Base-by-base conservation (phyloP, 1,140 invertebrate species). In the Drosophila subpulchrella region DNA sequence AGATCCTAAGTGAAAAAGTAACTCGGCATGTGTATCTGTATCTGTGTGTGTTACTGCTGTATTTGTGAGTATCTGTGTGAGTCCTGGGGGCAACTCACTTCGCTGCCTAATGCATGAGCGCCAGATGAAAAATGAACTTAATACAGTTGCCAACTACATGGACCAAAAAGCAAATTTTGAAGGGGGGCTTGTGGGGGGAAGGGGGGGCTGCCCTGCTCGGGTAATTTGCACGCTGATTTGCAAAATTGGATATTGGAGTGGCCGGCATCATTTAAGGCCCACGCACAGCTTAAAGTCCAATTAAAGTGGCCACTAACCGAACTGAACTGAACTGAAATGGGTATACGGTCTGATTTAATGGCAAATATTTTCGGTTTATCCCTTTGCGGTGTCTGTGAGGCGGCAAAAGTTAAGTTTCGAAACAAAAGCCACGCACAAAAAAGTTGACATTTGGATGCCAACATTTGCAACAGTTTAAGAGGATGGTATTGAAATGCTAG, bases 61-160 rank as follows among this genome's bases (percentile, higher is more conserved):
- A 48, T 55, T 30, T 39, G 20, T 66, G 30, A n/a, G 48, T 51
- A 53, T 36, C 32, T n/a, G 42, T 74, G 54, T 42, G 27, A 24
- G 50, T 17, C 36, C 53, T 55, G 53, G 53, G 53, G 70, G 53
- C 77, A 74, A 78, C 74, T 81, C 79, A 73, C 77, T 74, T 62
- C 71, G 60, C 59, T 68, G 65, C 70, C 72, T 86, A 81, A 82
- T 82, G 83, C 75, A 86, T 74, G 74, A 88, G 78, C 68, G 44
- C 67, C 79, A 61, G 81, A 89, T 88, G 84, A 89, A 88, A 88
- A 89, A 88, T 88, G 83, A 88, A 89, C 84, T 89, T 88, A 88
- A 88, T 88, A 89, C 84, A 78, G 73, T 78, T 86, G 80, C 80
- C 71, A 71, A 57, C 71, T 81, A 75, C 76, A 82, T 44, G 79